Base-by-base conservation (phyloP, 2,888 invertebrate genomes). In the Dexiosoma caninum region DNA sequence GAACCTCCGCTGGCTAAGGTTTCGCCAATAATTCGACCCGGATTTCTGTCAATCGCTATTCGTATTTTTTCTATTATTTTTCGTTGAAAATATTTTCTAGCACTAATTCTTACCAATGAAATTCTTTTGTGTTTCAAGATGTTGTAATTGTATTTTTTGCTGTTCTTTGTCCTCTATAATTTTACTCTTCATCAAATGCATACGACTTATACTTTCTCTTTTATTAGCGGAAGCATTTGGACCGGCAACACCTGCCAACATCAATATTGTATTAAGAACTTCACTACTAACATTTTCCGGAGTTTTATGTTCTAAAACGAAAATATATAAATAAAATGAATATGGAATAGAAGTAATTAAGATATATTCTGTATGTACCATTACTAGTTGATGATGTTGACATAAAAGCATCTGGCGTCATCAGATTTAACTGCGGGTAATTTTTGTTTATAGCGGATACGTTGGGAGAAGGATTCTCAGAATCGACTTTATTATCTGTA, bases 401-500 rank as follows among this genome's bases (percentile, higher is more conserved):
- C 81, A 92, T 93, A 84, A 97, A 97, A 16, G 96, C 96, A 86
- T 97, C 96, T 0, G 97, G 97, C 0, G 97, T 96, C 94, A 97
- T 95, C 27, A 96, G 92, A 86, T 94, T 96, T 23, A 95, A 90
- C 30, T 91, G 91, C 9, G 90, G 87, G 77, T 88, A 91, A 21
- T 79, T 83, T 69, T 85, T 85, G 57, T 82, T 84, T 37, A 83
- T 76, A 46, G 81, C 83, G 23, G 84, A 82, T 27, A 84, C 82
- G 51, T 86, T 87, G 2, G 89, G 89, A 7, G 89, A 87, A 9
- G 84, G 49, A 4, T 86, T 86, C 0, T 83, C 83, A 3, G 88
- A 87, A 16, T 81, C 71, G 4, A 32, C 44, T 16, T 77, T 66
- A 37, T 57, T 82, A 37, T 78, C 62, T 42, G 76, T 72, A 46